Conservation (phyloP, 2,113 vertebrate species). For the Ramphastos sulfuratus region DNA sequence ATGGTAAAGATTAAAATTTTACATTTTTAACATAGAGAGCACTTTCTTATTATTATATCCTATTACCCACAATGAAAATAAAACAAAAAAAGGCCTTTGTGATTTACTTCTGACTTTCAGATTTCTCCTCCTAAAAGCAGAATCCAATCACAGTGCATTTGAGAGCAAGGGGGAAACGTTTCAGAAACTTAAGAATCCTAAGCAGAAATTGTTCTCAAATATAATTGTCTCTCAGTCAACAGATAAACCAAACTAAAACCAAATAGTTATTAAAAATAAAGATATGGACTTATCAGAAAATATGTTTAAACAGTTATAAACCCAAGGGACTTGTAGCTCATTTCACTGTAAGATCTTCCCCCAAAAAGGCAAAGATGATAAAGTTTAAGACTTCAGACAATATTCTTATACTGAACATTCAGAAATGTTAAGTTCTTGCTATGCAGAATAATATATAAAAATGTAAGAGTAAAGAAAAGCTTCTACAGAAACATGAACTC, state of each 20-base stretch:
- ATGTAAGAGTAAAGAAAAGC: background rate
- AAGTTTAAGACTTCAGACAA: background rate
- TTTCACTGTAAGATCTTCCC: background rate
- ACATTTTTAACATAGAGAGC: background rate
- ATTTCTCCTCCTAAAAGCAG: background rate
- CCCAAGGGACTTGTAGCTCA: rapidly evolving
- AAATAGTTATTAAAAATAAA: background rate
- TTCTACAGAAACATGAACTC: background rate
- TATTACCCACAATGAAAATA: background rate
- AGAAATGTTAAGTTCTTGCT: background rate
- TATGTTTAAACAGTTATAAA: background rate
- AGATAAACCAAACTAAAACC: background rate
- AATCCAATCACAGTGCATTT: background rate
- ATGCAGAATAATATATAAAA: background rate
- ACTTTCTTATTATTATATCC: background rate
- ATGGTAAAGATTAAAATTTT: background rate
- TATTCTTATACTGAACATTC: background rate
- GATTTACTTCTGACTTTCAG: background rate
- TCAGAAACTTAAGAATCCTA: background rate
- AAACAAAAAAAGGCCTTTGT: background rate
- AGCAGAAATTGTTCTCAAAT: background rate
- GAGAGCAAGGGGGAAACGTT: background rate
- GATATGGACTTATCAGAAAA: background rate
- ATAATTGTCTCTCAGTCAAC: background rate
- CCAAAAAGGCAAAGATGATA: background rate